Conservation (phyloP, 2,113 vertebrate species). For the Apteryx mantelli region DNA sequence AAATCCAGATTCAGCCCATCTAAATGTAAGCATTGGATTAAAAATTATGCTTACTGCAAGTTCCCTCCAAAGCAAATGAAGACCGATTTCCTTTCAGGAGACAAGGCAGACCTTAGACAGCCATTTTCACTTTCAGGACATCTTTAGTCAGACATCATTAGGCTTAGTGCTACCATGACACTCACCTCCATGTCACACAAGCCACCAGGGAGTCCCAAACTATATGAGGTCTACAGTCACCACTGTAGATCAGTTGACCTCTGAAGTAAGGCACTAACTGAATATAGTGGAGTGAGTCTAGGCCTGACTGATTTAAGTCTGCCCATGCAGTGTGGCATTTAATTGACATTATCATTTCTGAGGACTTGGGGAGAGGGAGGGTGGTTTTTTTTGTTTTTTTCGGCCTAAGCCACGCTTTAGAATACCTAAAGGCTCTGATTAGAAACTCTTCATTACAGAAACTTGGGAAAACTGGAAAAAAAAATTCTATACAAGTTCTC, state of each 20-base stretch:
- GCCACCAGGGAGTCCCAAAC: background rate
- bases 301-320: background rate
- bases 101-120: background rate
- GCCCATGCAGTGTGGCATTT: background rate
- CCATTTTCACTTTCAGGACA: background rate
- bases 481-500: background rate
- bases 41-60: background rate
- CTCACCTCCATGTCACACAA: background rate
- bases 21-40: background rate
- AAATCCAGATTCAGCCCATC: background rate
- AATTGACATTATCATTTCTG: background rate
- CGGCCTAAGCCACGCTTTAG: background rate
- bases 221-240: constrained; percentile 2
- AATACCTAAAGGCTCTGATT: background rate
- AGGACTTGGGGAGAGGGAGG: background rate
- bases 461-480: background rate
- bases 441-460: background rate
- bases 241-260: background rate
- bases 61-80: background rate
- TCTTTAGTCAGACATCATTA: background rate
- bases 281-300: background rate
- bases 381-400: background rate
- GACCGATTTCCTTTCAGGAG: background rate
- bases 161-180: background rate
- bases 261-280: background rate